phyloP scores from a whole-genome alignment of 2,113 vertebrate species.

The Speoplatyrhinus poulsoni region DNA sequence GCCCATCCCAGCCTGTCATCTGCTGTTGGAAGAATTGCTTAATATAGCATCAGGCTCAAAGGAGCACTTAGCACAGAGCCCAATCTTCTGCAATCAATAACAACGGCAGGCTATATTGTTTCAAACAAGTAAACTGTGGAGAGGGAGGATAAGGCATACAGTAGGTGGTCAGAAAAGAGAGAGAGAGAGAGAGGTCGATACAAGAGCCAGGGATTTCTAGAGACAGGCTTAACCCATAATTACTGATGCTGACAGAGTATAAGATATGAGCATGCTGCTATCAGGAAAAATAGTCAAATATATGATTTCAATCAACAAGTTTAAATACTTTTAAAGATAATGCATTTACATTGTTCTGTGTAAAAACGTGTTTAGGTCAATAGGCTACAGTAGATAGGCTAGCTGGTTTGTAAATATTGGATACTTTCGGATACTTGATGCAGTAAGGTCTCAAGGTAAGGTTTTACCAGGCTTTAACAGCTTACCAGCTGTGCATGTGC shows the following conservation, averaged over 20 bases:
- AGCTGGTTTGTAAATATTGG: too few relatives aligned
- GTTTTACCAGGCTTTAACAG: too few relatives aligned
- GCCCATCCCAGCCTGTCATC: conserved; percentile 85
- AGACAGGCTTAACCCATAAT: conserved; percentile 59
- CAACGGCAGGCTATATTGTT: conserved; percentile 77
- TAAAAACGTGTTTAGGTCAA: too few relatives aligned
- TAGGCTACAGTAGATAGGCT: too few relatives aligned
- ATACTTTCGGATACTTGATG: too few relatives aligned
- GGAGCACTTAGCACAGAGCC: conserved; percentile 77
- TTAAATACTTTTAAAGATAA: too few relatives aligned
- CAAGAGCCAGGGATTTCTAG: conserved; percentile 60
- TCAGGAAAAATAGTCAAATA: too few relatives aligned
- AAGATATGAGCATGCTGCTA: conserved; percentile 44
- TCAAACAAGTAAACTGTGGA: conserved; percentile 76
- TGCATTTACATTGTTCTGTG: too few relatives aligned
- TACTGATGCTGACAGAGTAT: conserved; percentile 51
- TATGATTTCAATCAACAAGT: too few relatives aligned
- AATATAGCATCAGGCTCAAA: conserved; percentile 85
- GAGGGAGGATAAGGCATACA: conserved; percentile 26
- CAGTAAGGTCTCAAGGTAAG: too few relatives aligned
- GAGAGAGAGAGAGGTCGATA: conserved; percentile 61
- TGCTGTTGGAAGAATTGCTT: conserved; percentile 87
- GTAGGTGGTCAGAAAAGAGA: conserved; percentile 11
- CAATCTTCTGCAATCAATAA: conserved; percentile 85
- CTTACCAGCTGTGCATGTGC: too few relatives aligned